These are phyloP conservation scores for Megalopta genalis DNA, from an alignment of 1,140 invertebrate genomes.

Conservation along the genomic window DNA sequence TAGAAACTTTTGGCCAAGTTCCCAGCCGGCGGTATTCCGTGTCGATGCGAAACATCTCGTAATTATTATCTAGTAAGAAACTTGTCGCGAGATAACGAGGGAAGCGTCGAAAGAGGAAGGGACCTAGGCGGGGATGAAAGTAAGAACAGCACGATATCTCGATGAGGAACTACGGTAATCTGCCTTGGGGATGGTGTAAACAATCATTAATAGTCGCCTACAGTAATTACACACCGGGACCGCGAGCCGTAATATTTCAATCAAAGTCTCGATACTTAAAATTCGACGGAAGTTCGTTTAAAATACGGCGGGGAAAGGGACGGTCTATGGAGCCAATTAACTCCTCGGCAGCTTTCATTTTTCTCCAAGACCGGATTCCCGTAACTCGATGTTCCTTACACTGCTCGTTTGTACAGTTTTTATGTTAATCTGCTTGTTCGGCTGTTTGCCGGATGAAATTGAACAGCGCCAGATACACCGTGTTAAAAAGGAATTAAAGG, in stretches of 20 bases:
- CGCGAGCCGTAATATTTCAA: slow-evolving; percentile 58
- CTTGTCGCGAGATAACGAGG: slow-evolving; percentile 75
- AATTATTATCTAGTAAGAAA: slow-evolving; percentile 78
- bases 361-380: no score
- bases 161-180: slow-evolving; percentile 45
- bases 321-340: no score
- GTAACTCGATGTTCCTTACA: no score
- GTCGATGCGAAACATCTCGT: slow-evolving; percentile 75
- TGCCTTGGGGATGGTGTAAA: slow-evolving; percentile 49
- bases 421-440: no score
- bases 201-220: slow-evolving; percentile 63
- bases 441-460: no score
- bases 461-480: no score
- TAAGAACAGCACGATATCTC: slow-evolving; percentile 42
- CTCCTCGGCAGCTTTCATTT: no score
- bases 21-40: slow-evolving; percentile 65
- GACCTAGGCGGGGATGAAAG: slow-evolving; percentile 27
- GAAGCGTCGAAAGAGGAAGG: slow-evolving; percentile 47
- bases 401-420: no score
- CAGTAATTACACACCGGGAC: slow-evolving; percentile 56
- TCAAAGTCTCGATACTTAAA: slow-evolving; percentile 44
- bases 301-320: no score
- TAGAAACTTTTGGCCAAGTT: slow-evolving; percentile 70
- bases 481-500: no score
- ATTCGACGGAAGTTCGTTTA: background rate